A percentile compares a stretch with the other conserved stretches of the same genome.
These are phyloP conservation scores for Melanotaenia parkinsoni DNA, from an alignment of 2,797 vertebrate genomes.

Conservation along the genomic window DNA sequence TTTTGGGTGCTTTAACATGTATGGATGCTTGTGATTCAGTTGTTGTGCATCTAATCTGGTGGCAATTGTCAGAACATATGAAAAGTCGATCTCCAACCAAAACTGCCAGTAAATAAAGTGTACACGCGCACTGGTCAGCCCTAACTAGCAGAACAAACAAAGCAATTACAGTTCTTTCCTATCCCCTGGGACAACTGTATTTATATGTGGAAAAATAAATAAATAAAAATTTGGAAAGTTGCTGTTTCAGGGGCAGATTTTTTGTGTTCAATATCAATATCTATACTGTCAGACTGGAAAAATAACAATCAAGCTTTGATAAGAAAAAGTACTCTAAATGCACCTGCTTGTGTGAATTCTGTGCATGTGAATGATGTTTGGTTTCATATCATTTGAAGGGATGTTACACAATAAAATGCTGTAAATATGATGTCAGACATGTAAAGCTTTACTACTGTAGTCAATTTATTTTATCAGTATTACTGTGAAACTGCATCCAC, in stretches of 20 bases:
- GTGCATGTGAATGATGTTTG: no score
- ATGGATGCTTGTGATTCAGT: neutral
- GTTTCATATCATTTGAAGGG: no score
- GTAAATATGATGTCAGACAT: neutral
- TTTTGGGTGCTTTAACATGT: slow-evolving; percentile 2
- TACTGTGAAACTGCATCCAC: neutral
- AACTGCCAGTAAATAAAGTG: neutral
- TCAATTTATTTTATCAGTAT: neutral
- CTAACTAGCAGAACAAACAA: slow-evolving; percentile 39
- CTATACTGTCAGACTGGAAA: no score
- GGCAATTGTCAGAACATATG: neutral
- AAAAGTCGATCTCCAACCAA: neutral
- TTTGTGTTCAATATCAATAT: neutral
- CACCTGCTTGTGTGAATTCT: no score
- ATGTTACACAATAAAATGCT: neutral
- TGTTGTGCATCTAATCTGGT: slow-evolving; percentile 12
- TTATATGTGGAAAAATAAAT: no score
- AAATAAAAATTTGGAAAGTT: neutral
- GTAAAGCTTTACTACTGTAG: neutral
- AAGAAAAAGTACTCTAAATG: no score
- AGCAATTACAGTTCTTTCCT: slow-evolving; percentile 52
- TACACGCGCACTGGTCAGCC: slow-evolving; percentile 5
- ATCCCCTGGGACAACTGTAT: neutral
- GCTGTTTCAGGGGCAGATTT: neutral
- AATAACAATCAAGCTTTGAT: no score